Evolutionary conservation across 2,797 vertebrate genomes (phyloP), one percentile per base, ranked within the genome.

Genomic region (Kryptopterus vitreolus): DNA sequence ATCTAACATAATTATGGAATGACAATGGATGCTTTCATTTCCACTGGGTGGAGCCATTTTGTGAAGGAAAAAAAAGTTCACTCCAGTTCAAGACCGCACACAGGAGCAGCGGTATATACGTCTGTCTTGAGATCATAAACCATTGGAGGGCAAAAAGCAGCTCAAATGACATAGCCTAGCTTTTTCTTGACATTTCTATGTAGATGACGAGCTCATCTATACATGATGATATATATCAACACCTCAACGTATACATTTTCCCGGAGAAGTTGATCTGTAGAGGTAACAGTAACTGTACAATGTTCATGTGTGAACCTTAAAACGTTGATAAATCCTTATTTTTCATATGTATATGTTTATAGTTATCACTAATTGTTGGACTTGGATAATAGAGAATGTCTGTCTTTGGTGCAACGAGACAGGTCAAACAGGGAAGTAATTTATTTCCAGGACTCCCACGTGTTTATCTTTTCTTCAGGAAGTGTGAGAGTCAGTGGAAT

Each of bases 401-500:
- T 43, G 3, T 43, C 22, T 66, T 10, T n/a, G 63, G 22, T n/a
- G n/a, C 22, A 62, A 18, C 38, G 61, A 63, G 58, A 59, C 26
- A 59, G 61, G 18, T 63, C 20, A 65, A 68, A 68, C 3, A 1
- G 46, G 65, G 38, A 68, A 46, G n/a, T 3, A 24, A 7, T 66
- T 46, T 62, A n/a, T 66, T 66, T 66, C 38, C 63, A 66, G 63
- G 63, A 66, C 35, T 46, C 35, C 31, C 31, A 24, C 35, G 2
- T 72, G 29, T 55, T 58, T 58, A 74, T 74, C 33, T 58, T 74
- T 35, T 74, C 53, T 43, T 57, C n/a, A 43, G 71, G 71, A 74
- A 58, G 52, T 74, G 53, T 72, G 70, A 72, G 52, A 31, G 70
- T 72, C 53, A 58, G n/a, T 74, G 53, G 71, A 74, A 57, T 58